Evolutionary conservation across 1,140 invertebrate species (phyloP), one percentile per base, ranked within the genome.

Genomic region (Psilanteris sp.): DNA sequence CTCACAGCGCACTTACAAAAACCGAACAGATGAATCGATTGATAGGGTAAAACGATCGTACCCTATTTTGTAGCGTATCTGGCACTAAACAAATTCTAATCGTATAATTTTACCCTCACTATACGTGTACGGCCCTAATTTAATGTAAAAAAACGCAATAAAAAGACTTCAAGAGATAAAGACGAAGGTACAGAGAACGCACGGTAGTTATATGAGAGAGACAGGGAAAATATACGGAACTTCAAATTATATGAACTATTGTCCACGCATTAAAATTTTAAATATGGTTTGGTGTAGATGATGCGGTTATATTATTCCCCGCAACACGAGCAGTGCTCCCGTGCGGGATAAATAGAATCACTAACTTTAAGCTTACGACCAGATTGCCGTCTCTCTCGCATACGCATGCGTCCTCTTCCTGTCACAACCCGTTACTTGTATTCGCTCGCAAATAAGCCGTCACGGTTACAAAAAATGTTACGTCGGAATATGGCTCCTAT

Each of bases 401-500:
- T 15, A 66, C 31, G 37, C 62, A 13, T 26, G 4, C 39, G 32
- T 15, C 29, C 29, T 39, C 24, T 46, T 24, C 14, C 15, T n/a
- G n/a, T n/a, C n/a, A 11, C 20, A 8, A 34, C 20, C 32, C 27
- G 32, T 20, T 34, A 27, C 22, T 46, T 22, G 7, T 36, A 34
- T 18, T 31, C 24, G 18, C 13, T 34, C 44, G 44, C 66, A 9
- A 71, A 71, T 54, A 50, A 71, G 37, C 37, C 39, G 46, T 55
- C 37, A 46, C 43, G 48, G 29, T 67, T 46, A 66, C 52, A 73
- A 75, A 74, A 71, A 54, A 64, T 57, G 48, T 62, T 62, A 64
- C 48, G 57, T 62, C 34, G 36, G 59, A 66, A 57, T 66, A 74
- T 66, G 70, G 61, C 61, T 52, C 36, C 34, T 43, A 59, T 57